Conservation (phyloP, 2,113 vertebrate species). For the Smithornis capensis region DNA sequence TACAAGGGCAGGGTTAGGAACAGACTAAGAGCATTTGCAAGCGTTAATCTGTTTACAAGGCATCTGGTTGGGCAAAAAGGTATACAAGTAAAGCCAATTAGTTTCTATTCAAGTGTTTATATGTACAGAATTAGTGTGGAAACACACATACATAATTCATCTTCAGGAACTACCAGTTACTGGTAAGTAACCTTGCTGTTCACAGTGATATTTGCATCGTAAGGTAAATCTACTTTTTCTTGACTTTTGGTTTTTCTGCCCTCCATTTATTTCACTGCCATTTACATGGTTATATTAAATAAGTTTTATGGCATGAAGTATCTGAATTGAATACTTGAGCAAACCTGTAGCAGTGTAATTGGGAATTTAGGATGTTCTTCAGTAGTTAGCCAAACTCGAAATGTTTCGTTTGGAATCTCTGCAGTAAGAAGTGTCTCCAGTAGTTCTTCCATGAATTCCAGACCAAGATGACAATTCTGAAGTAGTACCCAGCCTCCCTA, state of each 20-base stretch:
- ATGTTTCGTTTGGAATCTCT: constrained; percentile 64
- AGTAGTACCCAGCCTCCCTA: constrained; percentile 80
- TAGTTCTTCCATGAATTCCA: constrained; percentile 80
- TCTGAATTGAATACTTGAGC: constrained; percentile 2
- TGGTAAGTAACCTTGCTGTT: not conserved
- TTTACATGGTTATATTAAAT: not conserved
- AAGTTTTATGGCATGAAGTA: not conserved
- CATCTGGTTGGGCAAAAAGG: not conserved
- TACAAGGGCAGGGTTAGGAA: not conserved
- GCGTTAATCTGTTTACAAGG: not conserved
- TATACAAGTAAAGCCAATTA: not conserved
- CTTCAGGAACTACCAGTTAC: not conserved
- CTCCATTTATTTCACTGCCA: not conserved
- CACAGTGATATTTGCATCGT: not conserved
- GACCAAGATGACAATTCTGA: constrained; percentile 80
- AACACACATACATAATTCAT: not conserved
- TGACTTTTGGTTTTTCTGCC: rapidly evolving
- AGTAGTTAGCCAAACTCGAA: constrained; percentile 79
- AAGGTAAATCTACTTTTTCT: not conserved
- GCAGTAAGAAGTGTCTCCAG: constrained; percentile 65
- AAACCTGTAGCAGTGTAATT: constrained; percentile 77
- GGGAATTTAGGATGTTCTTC: constrained; percentile 77
- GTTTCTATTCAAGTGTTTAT: not conserved
- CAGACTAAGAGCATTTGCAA: not conserved
- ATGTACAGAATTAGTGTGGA: not conserved